Percentiles rank a stretch among this genome's conserved stretches.
Evolutionary conservation across 2,113 vertebrate species (phyloP).

Genomic region (Rhipidura dahli): DNA sequence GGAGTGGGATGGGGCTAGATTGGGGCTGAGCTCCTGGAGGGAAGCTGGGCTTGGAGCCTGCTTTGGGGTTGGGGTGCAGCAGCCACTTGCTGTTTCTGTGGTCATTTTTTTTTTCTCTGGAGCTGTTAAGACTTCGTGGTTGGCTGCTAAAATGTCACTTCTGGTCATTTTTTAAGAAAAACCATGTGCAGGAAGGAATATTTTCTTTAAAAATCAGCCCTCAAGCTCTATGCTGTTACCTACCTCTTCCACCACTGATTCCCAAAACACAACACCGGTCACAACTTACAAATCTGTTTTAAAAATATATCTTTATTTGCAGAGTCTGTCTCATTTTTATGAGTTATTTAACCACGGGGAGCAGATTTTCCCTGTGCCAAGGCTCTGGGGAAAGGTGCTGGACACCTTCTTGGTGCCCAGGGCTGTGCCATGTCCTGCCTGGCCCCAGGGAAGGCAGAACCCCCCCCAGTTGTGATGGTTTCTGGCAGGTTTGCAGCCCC

Average conservation of each 20-base stretch:
- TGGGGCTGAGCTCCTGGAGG: background rate
- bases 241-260: background rate
- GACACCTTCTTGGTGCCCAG: fast-evolving
- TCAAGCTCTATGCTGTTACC: fast-evolving
- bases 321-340: background rate
- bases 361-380: fast-evolving
- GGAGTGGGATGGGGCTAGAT: background rate
- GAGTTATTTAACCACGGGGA: fast-evolving
- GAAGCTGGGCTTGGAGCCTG: background rate
- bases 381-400: background rate
- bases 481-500: background rate
- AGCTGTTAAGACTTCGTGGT: fast-evolving
- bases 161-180: background rate
- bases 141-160: background rate
- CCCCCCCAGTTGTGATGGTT: fast-evolving
- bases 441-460: background rate
- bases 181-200: fast-evolving
- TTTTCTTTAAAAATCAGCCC: background rate
- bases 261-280: background rate
- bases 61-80: background rate
- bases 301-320: background rate
- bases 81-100: fast-evolving
- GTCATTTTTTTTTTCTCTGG: fast-evolving
- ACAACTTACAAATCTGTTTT: background rate
- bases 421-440: fast-evolving